phyloP scores from a whole-genome alignment of 2,888 invertebrate genomes.

The Liposcelis brunnea region DNA sequence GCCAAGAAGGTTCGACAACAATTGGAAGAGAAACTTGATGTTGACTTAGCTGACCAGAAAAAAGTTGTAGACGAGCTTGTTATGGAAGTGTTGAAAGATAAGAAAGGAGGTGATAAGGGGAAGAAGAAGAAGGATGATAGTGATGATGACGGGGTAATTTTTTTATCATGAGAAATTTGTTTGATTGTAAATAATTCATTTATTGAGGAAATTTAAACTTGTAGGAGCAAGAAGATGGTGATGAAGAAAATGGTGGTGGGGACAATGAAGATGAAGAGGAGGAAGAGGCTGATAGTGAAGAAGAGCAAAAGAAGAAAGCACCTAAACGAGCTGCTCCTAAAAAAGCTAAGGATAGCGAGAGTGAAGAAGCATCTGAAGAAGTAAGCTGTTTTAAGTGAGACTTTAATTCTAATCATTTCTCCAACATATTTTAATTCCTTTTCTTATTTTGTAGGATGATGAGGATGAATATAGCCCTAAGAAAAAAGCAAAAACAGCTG shows the following conservation, averaged over 20 bases:
- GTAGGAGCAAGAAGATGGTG: constrained; percentile 33
- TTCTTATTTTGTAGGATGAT: constrained; percentile 12
- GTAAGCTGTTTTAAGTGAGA: constrained; percentile 12
- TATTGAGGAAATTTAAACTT: background rate
- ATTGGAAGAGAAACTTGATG: constrained; percentile 61
- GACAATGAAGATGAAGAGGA: constrained; percentile 21
- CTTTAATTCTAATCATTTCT: background rate
- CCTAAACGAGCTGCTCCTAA: constrained; percentile 30
- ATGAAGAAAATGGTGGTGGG: constrained; percentile 30
- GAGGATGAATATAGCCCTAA: constrained; percentile 22
- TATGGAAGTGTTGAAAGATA: constrained; percentile 49
- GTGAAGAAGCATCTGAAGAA: constrained; percentile 21
- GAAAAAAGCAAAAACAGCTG: constrained; percentile 23
- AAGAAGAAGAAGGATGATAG: constrained; percentile 32
- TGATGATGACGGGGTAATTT: constrained; percentile 27
- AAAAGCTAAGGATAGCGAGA: constrained; percentile 21
- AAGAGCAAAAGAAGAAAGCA: constrained; percentile 39
- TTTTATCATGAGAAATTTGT: background rate
- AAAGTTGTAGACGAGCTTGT: constrained; percentile 77
- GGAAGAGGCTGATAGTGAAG: constrained; percentile 22
- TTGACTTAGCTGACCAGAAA: constrained; percentile 55
- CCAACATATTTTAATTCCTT: no score
- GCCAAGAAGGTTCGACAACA: constrained; percentile 78
- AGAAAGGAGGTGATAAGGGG: constrained; percentile 23
- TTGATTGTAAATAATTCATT: background rate